Conservation (phyloP, 2,113 vertebrate species). For the Naja naja region DNA sequence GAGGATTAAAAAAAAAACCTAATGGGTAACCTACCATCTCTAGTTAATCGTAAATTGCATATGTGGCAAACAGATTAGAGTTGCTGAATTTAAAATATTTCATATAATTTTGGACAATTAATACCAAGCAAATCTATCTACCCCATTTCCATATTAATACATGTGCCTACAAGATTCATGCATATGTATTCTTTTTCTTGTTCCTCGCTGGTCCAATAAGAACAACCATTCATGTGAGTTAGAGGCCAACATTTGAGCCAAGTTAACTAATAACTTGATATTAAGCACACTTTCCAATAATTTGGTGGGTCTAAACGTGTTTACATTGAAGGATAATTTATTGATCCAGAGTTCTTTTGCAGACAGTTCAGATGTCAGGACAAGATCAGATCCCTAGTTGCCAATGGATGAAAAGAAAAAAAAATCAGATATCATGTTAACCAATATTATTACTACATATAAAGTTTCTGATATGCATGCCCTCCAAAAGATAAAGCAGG, state of each 20-base stretch:
- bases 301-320: neutral
- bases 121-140: neutral
- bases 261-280: neutral
- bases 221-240: neutral
- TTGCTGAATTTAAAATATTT: conserved; percentile 56
- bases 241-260: neutral
- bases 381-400: neutral
- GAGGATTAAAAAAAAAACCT: neutral
- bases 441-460: neutral
- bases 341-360: neutral
- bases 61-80: conserved; percentile 51
- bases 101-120: conserved; percentile 46
- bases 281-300: conserved; percentile 5
- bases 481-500: neutral
- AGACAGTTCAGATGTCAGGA: neutral
- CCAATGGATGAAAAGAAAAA: neutral
- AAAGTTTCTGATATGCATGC: neutral
- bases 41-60: conserved; percentile 54
- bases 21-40: conserved; percentile 44
- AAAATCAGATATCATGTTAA: neutral
- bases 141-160: neutral
- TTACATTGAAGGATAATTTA: neutral
- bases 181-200: neutral
- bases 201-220: neutral
- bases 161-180: neutral